A percentile compares a stretch with the other conserved stretches of the same genome.
Conservation (phyloP, 1,140 invertebrate species). For the Acromyrmex heyeri region DNA sequence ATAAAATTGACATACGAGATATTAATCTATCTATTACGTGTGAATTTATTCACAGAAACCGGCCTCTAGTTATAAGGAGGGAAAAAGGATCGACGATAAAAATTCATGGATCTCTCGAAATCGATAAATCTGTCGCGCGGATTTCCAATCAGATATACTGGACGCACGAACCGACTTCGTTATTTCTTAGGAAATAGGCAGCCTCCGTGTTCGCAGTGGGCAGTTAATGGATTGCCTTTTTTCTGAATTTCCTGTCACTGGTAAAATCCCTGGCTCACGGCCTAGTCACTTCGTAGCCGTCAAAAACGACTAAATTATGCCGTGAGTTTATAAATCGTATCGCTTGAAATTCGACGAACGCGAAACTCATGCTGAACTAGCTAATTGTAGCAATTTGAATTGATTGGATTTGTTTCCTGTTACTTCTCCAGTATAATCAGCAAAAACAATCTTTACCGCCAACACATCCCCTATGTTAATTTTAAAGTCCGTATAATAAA, state of each 20-base stretch:
- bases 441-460: background rate
- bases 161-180: conserved; percentile 59
- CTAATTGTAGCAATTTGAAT: conserved; percentile 3
- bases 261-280: background rate
- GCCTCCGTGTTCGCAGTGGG: conserved; percentile 43
- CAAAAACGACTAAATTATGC: conserved; percentile 31
- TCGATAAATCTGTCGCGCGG: conserved; percentile 63
- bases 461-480: background rate
- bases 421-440: background rate
- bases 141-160: conserved; percentile 55
- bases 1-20: background rate
- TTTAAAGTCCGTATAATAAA: background rate
- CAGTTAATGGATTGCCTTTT: conserved; percentile 65
- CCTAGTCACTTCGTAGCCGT: background rate
- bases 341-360: conserved; percentile 28
- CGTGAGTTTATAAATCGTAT: background rate
- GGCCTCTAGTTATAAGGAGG: background rate
- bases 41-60: background rate
- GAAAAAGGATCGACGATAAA: conserved; percentile 68
- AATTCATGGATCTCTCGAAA: conserved; percentile 74
- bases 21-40: background rate
- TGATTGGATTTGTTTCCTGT: conserved; percentile 8
- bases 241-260: conserved; percentile 33
- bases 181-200: conserved; percentile 48
- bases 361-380: background rate